Percentiles rank a stretch among this genome's conserved stretches.
Evolutionary conservation across 2,888 invertebrate genomes (phyloP).

Genomic region (Sesia apiformis): DNA sequence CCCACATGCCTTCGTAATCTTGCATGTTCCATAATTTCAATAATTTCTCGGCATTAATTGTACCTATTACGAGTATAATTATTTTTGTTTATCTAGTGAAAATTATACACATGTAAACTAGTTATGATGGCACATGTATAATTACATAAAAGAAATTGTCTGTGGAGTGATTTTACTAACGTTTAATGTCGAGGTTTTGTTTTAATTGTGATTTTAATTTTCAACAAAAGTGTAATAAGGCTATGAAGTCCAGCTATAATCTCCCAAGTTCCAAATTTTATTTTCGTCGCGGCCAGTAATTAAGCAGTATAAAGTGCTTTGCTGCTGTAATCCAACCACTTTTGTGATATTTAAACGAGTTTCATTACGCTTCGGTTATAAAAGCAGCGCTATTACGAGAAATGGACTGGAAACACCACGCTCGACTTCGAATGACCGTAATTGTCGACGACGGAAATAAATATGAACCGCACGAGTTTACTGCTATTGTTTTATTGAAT

Average conservation of each 20-base stretch:
- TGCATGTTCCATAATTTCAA: too few relatives aligned
- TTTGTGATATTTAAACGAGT: slow-evolving; percentile 71
- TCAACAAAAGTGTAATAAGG: slow-evolving; percentile 25
- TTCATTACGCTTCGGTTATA: slow-evolving; percentile 69
- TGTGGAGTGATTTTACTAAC: too few relatives aligned
- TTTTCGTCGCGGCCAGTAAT: slow-evolving; percentile 66
- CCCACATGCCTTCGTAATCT: too few relatives aligned
- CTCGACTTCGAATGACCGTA: slow-evolving; percentile 57
- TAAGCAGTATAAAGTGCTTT: slow-evolving; percentile 67
- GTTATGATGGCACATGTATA: too few relatives aligned
- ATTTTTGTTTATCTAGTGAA: too few relatives aligned
- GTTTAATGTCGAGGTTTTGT: too few relatives aligned
- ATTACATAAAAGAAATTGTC: too few relatives aligned
- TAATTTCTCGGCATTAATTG: too few relatives aligned
- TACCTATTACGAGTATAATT: too few relatives aligned
- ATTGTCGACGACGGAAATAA: slow-evolving; percentile 47
- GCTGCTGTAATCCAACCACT: slow-evolving; percentile 64
- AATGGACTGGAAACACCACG: slow-evolving; percentile 69
- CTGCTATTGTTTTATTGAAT: not conserved
- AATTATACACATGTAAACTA: too few relatives aligned
- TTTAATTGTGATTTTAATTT: slow-evolving; percentile 3
- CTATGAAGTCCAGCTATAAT: slow-evolving; percentile 54
- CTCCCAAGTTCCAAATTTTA: slow-evolving; percentile 60
- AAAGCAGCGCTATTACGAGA: slow-evolving; percentile 63
- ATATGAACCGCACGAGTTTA: not conserved